A percentile compares a stretch with the other conserved stretches of the same genome.
Conservation (phyloP, 1,140 invertebrate genomes). For the Pinna nobilis region DNA sequence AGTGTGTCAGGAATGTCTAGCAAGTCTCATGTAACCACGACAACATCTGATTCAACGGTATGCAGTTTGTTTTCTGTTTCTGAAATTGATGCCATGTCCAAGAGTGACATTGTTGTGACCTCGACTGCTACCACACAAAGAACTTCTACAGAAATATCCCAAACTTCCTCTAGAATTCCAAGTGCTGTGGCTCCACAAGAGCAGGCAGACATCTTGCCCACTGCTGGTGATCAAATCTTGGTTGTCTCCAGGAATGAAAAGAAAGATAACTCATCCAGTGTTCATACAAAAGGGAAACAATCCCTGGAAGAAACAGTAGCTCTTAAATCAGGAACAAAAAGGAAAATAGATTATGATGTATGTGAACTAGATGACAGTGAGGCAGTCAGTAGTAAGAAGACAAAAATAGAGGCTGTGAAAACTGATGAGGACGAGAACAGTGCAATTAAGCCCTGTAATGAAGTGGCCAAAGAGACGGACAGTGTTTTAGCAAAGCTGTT, state of each 20-base stretch:
- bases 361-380: not conserved
- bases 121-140: too few species aligned
- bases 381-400: not conserved
- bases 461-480: not conserved
- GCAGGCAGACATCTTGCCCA: not conserved
- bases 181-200: too few species aligned
- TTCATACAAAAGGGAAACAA: too few species aligned
- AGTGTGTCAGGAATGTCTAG: not conserved
- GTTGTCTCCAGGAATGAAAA: conserved; percentile 6
- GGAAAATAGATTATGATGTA: not conserved
- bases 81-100: too few species aligned
- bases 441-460: not conserved
- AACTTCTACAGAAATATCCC: too few species aligned
- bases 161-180: too few species aligned
- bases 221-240: conserved; percentile 7
- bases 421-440: conserved; percentile 4
- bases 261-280: too few species aligned
- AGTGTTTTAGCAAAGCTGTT: conserved; percentile 15
- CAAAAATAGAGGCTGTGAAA: conserved; percentile 1
- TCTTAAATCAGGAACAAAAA: not conserved
- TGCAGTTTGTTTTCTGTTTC: too few species aligned
- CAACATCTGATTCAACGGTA: too few species aligned
- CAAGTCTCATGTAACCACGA: not conserved
- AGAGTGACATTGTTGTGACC: too few species aligned
- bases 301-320: not conserved